A percentile compares a stretch with the other conserved stretches of the same genome.
phyloP scores from a whole-genome alignment of 2,888 invertebrate genomes.

The Catocala fraxini region DNA sequence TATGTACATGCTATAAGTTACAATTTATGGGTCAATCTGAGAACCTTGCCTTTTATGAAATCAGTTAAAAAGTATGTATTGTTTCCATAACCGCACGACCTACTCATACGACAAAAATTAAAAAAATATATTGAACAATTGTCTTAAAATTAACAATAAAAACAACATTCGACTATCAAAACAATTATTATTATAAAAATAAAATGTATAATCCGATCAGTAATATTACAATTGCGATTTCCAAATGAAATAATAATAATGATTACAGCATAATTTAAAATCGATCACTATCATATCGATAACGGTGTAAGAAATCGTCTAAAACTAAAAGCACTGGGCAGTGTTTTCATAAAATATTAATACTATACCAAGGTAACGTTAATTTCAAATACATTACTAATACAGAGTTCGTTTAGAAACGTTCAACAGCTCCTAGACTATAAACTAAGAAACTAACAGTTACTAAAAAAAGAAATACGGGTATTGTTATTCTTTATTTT shows the following conservation, averaged over 20 bases:
- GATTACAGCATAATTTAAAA: conserved; percentile 17
- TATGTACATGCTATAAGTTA: too few species aligned
- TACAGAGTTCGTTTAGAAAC: conserved; percentile 8
- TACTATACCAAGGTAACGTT: conserved; percentile 50
- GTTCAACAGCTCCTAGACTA: too few species aligned
- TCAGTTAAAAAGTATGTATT: background rate
- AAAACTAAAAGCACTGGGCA: conserved; percentile 24
- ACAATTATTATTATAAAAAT: conserved; percentile 35
- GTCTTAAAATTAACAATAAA: conserved; percentile 34
- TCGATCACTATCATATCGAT: conserved; percentile 13
- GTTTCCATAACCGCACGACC: conserved; percentile 20
- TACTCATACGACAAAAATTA: background rate
- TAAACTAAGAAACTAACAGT: too few species aligned
- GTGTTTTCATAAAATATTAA: conserved; percentile 37
- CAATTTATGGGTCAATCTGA: too few species aligned
- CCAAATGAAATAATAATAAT: conserved; percentile 19
- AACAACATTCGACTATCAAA: conserved; percentile 30
- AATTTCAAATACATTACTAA: conserved; percentile 17
- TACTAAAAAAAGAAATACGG: too few species aligned
- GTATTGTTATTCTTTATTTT: too few species aligned
- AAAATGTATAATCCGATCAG: conserved; percentile 30
- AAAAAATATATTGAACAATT: conserved; percentile 27
- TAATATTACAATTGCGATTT: conserved; percentile 17
- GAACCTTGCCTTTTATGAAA: too few species aligned
- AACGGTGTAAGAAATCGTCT: conserved; percentile 10